Evolutionary conservation across 1,140 invertebrate genomes (phyloP).

Genomic region (Orussus abietinus): DNA sequence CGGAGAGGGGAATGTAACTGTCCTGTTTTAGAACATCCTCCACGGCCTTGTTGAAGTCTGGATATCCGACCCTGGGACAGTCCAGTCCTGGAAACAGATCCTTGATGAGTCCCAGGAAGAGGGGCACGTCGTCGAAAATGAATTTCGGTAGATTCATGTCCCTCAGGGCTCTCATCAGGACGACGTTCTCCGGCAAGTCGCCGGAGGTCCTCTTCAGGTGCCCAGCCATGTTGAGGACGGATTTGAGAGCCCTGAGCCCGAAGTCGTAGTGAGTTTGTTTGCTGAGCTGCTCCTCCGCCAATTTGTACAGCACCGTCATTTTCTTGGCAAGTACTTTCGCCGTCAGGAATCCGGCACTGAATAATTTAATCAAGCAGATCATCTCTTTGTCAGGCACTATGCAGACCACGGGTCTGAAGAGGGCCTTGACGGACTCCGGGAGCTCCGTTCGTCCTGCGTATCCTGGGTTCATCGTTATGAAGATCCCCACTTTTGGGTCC

Average conservation of each 20-base stretch:
- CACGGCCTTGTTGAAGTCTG: slow-evolving; percentile 78
- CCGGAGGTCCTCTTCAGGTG: slow-evolving; percentile 73
- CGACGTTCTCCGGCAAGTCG: slow-evolving; percentile 76
- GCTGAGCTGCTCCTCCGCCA: slow-evolving; percentile 81
- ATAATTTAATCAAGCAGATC: slow-evolving; percentile 87
- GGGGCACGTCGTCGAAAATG: slow-evolving; percentile 82
- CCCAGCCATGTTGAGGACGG: slow-evolving; percentile 85
- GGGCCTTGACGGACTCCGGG: slow-evolving; percentile 85
- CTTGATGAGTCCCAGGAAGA: slow-evolving; percentile 82
- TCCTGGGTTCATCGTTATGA: slow-evolving; percentile 92
- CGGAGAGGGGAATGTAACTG: slow-evolving; percentile 68
- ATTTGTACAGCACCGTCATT: slow-evolving; percentile 84
- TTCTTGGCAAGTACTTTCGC: slow-evolving; percentile 88
- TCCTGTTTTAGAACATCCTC: slow-evolving; percentile 63
- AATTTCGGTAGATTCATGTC: slow-evolving; percentile 94
- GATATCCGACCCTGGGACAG: slow-evolving; percentile 78
- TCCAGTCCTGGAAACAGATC: slow-evolving; percentile 88
- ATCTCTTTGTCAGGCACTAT: slow-evolving; percentile 85
- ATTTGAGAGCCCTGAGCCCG: slow-evolving; percentile 83
- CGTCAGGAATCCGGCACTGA: slow-evolving; percentile 84
- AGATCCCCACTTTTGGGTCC: slow-evolving; percentile 82
- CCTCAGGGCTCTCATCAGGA: slow-evolving; percentile 81
- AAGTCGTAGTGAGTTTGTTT: slow-evolving; percentile 94
- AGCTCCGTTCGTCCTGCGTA: slow-evolving; percentile 86
- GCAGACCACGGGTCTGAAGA: slow-evolving; percentile 87